phyloP scores from a whole-genome alignment of 1,140 invertebrate species.

The Leptinotarsa lineolata region DNA sequence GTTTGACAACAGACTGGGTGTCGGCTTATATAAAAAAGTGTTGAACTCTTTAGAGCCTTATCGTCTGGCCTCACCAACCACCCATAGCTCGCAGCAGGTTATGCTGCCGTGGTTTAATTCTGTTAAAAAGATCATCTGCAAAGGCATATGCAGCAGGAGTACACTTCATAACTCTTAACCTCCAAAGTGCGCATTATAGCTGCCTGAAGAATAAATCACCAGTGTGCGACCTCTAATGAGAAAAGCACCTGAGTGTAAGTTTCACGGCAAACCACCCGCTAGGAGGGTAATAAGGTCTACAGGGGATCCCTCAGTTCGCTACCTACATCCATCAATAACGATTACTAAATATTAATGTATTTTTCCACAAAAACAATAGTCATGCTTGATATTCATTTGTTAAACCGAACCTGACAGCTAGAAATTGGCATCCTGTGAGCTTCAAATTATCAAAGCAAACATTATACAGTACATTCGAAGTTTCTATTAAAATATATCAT shows the following conservation, averaged over 20 bases:
- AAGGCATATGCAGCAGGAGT: slow-evolving; percentile 11
- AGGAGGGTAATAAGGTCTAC: slow-evolving; percentile 48
- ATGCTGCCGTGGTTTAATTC: slow-evolving; percentile 43
- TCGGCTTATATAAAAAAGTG: slow-evolving; percentile 17
- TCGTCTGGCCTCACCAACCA: slow-evolving; percentile 23
- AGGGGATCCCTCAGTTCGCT: slow-evolving; percentile 43
- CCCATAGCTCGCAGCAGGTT: slow-evolving; percentile 37
- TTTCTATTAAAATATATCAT: too few relatives aligned
- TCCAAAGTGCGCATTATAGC: slow-evolving; percentile 33
- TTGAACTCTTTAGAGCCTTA: slow-evolving; percentile 18
- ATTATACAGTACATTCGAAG: neutral
- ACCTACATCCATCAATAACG: slow-evolving; percentile 50
- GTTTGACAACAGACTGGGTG: slow-evolving; percentile 4
- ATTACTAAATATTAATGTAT: slow-evolving; percentile 43
- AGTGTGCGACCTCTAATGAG: slow-evolving; percentile 41
- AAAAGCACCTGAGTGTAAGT: slow-evolving; percentile 44
- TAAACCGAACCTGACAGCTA: slow-evolving; percentile 29
- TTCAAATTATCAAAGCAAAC: slow-evolving; percentile 8
- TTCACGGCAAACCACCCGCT: slow-evolving; percentile 44
- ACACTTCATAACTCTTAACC: slow-evolving; percentile 34
- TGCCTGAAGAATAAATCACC: slow-evolving; percentile 39
- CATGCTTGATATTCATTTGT: slow-evolving; percentile 33
- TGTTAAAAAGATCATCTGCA: slow-evolving; percentile 42
- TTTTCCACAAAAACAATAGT: slow-evolving; percentile 34
- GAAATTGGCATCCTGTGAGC: slow-evolving; percentile 22